Evolutionary conservation across 1,140 invertebrate genomes (phyloP).

Genomic region (Platorchestia sp.): DNA sequence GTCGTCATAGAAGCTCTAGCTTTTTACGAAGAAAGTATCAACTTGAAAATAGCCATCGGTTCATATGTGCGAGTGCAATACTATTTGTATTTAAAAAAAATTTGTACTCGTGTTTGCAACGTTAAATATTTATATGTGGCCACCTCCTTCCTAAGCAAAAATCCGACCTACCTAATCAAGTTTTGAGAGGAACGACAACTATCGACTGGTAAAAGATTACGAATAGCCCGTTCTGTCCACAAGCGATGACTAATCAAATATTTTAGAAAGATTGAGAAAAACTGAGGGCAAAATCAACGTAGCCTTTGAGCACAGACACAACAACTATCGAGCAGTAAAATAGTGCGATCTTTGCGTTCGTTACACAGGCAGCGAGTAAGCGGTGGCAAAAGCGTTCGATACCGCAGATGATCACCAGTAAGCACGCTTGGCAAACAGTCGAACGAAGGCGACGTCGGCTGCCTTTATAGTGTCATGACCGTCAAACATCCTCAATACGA

Average conservation of each 20-base stretch:
- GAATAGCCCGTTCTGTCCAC: background rate
- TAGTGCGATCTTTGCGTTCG: background rate
- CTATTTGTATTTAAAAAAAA: too few relatives aligned
- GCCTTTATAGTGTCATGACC: slow-evolving; percentile 51
- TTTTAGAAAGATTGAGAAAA: background rate
- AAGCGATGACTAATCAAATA: background rate
- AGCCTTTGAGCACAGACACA: background rate
- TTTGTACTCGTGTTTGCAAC: background rate
- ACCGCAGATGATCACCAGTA: slow-evolving; percentile 40
- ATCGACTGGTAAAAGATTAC: background rate
- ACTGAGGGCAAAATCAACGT: background rate
- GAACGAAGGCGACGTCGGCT: slow-evolving; percentile 10
- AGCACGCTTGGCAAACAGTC: slow-evolving; percentile 44
- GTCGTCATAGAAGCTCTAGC: too few relatives aligned
- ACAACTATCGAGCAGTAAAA: slow-evolving; percentile 1
- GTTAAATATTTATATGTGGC: background rate
- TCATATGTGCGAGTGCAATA: too few relatives aligned
- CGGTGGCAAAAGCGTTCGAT: slow-evolving; percentile 45
- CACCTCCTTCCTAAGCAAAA: background rate
- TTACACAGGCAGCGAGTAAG: background rate
- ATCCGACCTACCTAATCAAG: background rate
- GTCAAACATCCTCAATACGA: slow-evolving; percentile 46
- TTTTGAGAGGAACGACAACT: background rate
- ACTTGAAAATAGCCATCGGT: too few relatives aligned
- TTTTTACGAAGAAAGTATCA: too few relatives aligned